These are phyloP conservation scores for Leuctra nigra DNA, from an alignment of 2,888 invertebrate genomes.

Conservation along the genomic window DNA sequence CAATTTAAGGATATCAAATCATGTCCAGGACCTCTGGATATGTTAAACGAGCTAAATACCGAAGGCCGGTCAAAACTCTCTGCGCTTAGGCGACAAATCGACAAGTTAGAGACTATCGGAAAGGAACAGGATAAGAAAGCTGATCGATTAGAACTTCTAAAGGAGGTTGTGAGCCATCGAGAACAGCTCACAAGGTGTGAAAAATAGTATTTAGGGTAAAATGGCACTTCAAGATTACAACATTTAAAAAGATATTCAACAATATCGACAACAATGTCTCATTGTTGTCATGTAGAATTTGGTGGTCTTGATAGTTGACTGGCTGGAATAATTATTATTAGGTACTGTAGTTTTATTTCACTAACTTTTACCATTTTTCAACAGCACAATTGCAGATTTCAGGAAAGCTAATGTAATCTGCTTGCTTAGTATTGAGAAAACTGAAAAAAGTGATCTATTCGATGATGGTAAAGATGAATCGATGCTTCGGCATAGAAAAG, in stretches of 20 bases:
- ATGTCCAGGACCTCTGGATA: constrained; percentile 62
- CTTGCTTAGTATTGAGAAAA: constrained; percentile 71
- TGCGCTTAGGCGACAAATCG: constrained; percentile 59
- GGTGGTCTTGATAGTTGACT: no score
- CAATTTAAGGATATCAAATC: constrained; percentile 63
- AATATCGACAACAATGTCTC: no score
- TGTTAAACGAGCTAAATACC: constrained; percentile 65
- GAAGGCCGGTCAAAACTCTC: constrained; percentile 65
- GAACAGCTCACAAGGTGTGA: constrained; percentile 66
- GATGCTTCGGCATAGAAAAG: constrained; percentile 49
- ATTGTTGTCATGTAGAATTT: no score
- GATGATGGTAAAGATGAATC: constrained; percentile 48
- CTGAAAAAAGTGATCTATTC: constrained; percentile 64
- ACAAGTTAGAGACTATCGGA: constrained; percentile 59
- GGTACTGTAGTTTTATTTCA: no score
- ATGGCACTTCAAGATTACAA: no score
- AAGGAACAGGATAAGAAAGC: constrained; percentile 54
- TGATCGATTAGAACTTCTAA: constrained; percentile 43
- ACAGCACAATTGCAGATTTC: constrained; percentile 63
- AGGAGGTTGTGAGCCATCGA: constrained; percentile 61
- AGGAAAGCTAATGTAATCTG: constrained; percentile 74
- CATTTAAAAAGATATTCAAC: no score
- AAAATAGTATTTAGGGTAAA: no score
- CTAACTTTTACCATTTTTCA: no score
- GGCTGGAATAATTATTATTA: no score